A percentile compares a stretch with the other conserved stretches of the same genome.
These are phyloP conservation scores for Eurytoma californica DNA, from an alignment of 2,888 invertebrate species.

Conservation along the genomic window DNA sequence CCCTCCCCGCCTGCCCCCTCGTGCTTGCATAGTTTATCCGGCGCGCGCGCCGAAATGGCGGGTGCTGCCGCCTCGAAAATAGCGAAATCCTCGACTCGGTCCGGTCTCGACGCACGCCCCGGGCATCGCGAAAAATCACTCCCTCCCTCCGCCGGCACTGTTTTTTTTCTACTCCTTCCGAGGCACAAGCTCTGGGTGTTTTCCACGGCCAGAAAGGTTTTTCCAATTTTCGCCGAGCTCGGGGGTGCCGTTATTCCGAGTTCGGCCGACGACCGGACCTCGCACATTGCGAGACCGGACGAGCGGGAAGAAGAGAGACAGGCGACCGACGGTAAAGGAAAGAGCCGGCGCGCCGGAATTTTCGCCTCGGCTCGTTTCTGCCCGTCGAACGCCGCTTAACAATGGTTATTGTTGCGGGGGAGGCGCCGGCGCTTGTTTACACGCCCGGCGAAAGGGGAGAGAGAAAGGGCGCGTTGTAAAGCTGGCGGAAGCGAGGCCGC, in stretches of 20 bases:
- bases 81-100: constrained; percentile 19
- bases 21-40: constrained; percentile 30
- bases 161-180: too few relatives aligned
- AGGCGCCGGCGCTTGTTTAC: constrained; percentile 36
- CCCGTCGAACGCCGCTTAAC: constrained; percentile 23
- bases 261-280: constrained; percentile 13
- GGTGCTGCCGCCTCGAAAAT: constrained; percentile 15
- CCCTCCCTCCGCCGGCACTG: too few relatives aligned
- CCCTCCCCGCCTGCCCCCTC: background rate
- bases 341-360: constrained; percentile 18
- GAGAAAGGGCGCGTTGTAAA: constrained; percentile 27
- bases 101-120: background rate
- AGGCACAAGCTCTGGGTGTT: background rate
- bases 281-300: background rate
- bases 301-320: background rate
- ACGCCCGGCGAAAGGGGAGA: constrained; percentile 29
- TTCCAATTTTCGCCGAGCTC: constrained; percentile 23
- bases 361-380: constrained; percentile 52
- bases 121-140: too few relatives aligned
- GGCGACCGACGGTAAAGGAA: background rate
- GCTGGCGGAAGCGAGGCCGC: constrained; percentile 42
- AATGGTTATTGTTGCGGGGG: constrained; percentile 58
- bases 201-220: background rate
- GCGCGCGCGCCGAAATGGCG: background rate
- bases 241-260: constrained; percentile 6